Conservation (phyloP, 1,140 invertebrate genomes). For the Cylas formicarius region DNA sequence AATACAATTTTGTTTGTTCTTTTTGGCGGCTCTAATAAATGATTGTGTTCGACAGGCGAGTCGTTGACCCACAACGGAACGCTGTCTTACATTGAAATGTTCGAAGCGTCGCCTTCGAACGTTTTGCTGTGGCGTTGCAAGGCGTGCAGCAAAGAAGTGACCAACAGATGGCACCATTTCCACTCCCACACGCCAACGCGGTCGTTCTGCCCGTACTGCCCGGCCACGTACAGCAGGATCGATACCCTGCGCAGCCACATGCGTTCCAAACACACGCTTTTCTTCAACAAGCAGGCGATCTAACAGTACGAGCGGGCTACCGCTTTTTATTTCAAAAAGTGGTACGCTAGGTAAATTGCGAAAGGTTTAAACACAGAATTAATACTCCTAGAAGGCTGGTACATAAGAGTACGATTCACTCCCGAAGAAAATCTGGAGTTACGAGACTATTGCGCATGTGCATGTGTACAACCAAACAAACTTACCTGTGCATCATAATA, state of each 20-base stretch:
- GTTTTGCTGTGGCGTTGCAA: slow-evolving; percentile 68
- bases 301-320: slow-evolving; percentile 15
- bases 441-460: no score
- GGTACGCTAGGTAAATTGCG: no score
- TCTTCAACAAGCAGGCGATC: slow-evolving; percentile 35
- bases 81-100: slow-evolving; percentile 74
- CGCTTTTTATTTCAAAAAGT: slow-evolving; percentile 14
- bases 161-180: slow-evolving; percentile 80
- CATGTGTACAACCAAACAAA: no score
- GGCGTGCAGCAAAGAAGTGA: slow-evolving; percentile 75
- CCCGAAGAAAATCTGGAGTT: no score
- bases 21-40: no score
- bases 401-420: no score
- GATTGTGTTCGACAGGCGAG: no score
- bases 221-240: slow-evolving; percentile 76
- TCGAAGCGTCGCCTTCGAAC: slow-evolving; percentile 59
- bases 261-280: slow-evolving; percentile 61
- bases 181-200: slow-evolving; percentile 73
- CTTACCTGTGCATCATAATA: no score
- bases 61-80: no score
- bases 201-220: slow-evolving; percentile 74
- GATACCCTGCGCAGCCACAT: slow-evolving; percentile 73
- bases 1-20: no score
- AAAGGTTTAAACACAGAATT: no score
- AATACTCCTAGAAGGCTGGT: no score